Percentiles rank a stretch among this genome's conserved stretches.
phyloP scores from a whole-genome alignment of 2,113 vertebrate genomes.

The Zapus hudsonius region DNA sequence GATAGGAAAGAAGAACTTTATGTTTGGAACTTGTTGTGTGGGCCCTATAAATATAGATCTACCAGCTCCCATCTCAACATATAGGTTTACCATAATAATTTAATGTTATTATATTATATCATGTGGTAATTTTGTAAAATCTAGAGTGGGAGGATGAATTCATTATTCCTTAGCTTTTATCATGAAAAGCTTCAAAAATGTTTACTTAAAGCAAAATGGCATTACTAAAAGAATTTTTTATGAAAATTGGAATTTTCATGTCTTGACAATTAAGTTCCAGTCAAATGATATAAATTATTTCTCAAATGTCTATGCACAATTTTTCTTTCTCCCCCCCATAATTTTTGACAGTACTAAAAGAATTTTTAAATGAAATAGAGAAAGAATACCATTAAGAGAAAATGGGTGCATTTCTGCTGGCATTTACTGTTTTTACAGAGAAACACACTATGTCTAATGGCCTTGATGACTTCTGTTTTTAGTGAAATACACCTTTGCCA shows the following conservation, averaged over 20 bases:
- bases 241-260: no score
- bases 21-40: not conserved
- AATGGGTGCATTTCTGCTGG: conserved; percentile 8
- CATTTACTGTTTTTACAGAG: conserved; percentile 29
- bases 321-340: no score
- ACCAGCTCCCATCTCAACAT: not conserved
- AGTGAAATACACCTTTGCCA: conserved; percentile 59
- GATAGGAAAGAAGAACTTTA: not conserved
- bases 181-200: conserved; percentile 41
- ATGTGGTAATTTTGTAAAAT: conserved; percentile 2
- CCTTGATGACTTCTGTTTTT: not conserved
- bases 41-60: not conserved
- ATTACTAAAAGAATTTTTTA: conserved; percentile 33
- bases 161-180: conserved; percentile 24
- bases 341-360: conserved; percentile 24
- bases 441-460: conserved; percentile 34
- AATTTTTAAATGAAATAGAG: conserved; percentile 8
- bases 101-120: not conserved
- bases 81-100: not conserved
- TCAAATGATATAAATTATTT: no score
- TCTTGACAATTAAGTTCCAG: no score
- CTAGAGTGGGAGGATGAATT: not conserved
- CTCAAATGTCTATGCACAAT: no score
- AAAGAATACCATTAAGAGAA: conserved; percentile 43
- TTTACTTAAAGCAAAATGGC: conserved; percentile 45